A percentile compares a stretch with the other conserved stretches of the same genome.
Evolutionary conservation across 2,113 vertebrate species (phyloP).

Genomic region (Fulmarus glacialis): DNA sequence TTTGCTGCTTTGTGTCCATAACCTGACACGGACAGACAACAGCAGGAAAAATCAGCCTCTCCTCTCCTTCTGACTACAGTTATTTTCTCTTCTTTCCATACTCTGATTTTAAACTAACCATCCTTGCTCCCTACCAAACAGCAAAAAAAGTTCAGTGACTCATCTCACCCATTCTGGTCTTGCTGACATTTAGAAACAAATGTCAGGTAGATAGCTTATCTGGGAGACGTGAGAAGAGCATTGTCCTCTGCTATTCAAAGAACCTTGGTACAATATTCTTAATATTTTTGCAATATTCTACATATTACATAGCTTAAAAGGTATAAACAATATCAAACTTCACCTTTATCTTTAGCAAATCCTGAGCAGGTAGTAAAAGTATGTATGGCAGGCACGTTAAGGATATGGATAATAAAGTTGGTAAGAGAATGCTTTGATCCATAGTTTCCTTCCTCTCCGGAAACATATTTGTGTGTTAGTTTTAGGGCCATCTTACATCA

Average conservation of each 20-base stretch:
- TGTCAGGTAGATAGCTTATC: not conserved
- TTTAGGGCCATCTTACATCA: not conserved
- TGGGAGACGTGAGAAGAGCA: not conserved
- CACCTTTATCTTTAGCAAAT: not conserved
- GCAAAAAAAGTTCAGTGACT: not conserved
- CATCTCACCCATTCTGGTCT: not conserved
- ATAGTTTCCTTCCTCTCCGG: not conserved
- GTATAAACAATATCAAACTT: not conserved
- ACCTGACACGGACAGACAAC: not conserved
- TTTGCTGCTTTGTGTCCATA: not conserved
- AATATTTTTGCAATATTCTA: not conserved
- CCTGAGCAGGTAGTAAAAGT: not conserved
- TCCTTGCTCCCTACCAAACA: not conserved
- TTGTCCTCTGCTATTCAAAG: not conserved
- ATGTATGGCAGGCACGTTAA: not conserved
- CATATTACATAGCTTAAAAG: not conserved
- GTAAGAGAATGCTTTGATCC: not conserved
- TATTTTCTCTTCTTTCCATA: not conserved
- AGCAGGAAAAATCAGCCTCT: not conserved
- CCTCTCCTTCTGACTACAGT: not conserved
- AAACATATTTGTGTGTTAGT: not conserved
- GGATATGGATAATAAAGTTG: not conserved
- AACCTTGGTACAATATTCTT: not conserved
- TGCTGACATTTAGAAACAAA: slow-evolving; percentile 29
- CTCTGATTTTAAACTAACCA: not conserved